phyloP scores from a whole-genome alignment of 2,797 vertebrate genomes.

The Oreonectes daqikongensis region DNA sequence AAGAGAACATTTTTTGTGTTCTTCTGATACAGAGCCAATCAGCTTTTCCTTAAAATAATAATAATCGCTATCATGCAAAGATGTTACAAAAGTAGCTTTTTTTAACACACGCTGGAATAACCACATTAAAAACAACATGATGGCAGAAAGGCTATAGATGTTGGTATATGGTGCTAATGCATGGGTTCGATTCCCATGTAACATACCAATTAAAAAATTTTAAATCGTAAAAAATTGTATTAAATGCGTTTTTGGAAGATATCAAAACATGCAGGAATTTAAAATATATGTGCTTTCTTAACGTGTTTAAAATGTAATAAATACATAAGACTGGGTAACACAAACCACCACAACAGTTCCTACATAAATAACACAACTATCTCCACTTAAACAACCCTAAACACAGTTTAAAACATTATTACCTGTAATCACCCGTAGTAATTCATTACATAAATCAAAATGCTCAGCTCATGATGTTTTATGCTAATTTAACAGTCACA shows the following conservation, averaged over 20 bases:
- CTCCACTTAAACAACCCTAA: neutral
- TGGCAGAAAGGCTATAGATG: neutral
- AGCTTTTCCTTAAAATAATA: conserved; percentile 24
- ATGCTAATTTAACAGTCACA: conserved; percentile 5
- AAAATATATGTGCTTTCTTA: neutral
- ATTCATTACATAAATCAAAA: neutral
- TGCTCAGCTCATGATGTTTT: neutral
- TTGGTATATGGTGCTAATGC: neutral
- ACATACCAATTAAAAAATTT: neutral
- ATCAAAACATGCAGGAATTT: neutral
- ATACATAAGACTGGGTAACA: no score
- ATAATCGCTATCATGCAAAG: no score
- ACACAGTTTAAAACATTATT: neutral
- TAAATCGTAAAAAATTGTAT: no score
- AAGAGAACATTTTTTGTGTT: conserved; percentile 35
- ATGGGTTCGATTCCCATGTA: neutral
- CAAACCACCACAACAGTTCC: neutral
- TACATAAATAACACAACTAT: neutral
- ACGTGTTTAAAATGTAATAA: no score
- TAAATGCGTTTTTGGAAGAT: no score
- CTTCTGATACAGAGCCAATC: conserved; percentile 36
- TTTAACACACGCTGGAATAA: no score
- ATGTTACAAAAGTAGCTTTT: no score
- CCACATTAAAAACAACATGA: no score
- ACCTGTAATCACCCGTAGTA: neutral